Evolutionary conservation across 1,140 invertebrate genomes (phyloP).

Genomic region (Leguminivora glycinivorella): DNA sequence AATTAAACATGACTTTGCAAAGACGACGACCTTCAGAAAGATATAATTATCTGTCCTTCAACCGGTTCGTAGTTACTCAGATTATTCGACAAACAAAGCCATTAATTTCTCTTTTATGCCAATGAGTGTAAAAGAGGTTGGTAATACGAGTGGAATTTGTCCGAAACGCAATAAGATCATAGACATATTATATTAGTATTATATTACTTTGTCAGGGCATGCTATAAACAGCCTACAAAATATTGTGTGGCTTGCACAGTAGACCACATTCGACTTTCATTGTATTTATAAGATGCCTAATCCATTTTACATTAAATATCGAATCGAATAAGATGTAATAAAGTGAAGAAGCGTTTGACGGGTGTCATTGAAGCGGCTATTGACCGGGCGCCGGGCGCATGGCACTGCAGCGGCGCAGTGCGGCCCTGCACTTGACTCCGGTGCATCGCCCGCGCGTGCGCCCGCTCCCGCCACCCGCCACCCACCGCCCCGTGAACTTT

Average conservation of each 20-base stretch:
- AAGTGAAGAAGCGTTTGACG: conserved; percentile 9
- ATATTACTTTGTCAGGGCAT: too few relatives aligned
- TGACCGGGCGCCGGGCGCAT: conserved; percentile 64
- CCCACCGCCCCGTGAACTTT: conserved; percentile 31
- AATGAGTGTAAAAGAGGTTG: neutral
- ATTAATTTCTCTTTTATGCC: neutral
- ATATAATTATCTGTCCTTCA: neutral
- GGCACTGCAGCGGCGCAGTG: conserved; percentile 58
- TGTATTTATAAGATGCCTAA: too few relatives aligned
- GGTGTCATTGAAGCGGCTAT: conserved; percentile 42
- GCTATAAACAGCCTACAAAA: too few relatives aligned
- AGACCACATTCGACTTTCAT: too few relatives aligned
- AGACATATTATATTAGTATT: too few relatives aligned
- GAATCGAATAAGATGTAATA: conserved; percentile 23
- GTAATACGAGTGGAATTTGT: neutral
- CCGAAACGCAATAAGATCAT: conserved; percentile 20
- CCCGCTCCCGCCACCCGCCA: conserved; percentile 39
- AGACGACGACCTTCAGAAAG: neutral
- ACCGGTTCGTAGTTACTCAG: neutral
- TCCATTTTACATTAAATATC: too few relatives aligned
- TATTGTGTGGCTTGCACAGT: too few relatives aligned
- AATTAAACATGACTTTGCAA: neutral
- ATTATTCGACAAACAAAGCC: neutral
- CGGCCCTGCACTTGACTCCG: conserved; percentile 71
- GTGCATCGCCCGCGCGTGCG: conserved; percentile 63